Conservation (phyloP, 2,113 vertebrate genomes). For the Colinus virginianus region DNA sequence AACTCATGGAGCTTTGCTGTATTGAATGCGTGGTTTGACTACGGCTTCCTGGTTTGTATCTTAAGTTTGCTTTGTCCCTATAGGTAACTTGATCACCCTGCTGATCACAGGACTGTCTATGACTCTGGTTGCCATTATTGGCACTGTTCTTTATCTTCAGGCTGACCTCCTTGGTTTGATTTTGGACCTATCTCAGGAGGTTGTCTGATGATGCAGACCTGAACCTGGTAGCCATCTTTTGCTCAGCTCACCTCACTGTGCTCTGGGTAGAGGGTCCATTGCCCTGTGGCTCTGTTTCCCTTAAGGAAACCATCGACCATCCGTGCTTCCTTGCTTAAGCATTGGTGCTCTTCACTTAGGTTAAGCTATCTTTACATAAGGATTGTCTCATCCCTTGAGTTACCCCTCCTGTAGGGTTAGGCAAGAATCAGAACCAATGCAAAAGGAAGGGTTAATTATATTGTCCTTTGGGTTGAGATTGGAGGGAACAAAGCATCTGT, state of each 20-base stretch:
- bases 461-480: not conserved
- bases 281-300: fast-evolving
- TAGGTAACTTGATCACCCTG: not conserved
- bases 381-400: not conserved
- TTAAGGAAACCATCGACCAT: not conserved
- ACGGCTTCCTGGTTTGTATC: not conserved
- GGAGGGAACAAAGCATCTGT: not conserved
- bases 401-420: not conserved
- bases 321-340: not conserved
- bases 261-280: not conserved
- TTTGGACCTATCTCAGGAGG: fast-evolving
- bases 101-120: too few relatives aligned
- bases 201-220: not conserved
- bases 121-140: not conserved
- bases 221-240: not conserved
- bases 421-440: not conserved
- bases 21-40: not conserved
- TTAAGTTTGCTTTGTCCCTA: not conserved
- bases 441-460: not conserved
- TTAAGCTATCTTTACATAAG: not conserved
- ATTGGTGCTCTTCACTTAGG: not conserved
- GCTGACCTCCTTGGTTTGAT: not conserved
- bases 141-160: not conserved
- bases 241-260: fast-evolving
- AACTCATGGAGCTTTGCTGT: not conserved